Percentiles rank a stretch among this genome's conserved stretches.
Conservation (phyloP, 2,888 invertebrate genomes). For the Cyclophora albipunctata region DNA sequence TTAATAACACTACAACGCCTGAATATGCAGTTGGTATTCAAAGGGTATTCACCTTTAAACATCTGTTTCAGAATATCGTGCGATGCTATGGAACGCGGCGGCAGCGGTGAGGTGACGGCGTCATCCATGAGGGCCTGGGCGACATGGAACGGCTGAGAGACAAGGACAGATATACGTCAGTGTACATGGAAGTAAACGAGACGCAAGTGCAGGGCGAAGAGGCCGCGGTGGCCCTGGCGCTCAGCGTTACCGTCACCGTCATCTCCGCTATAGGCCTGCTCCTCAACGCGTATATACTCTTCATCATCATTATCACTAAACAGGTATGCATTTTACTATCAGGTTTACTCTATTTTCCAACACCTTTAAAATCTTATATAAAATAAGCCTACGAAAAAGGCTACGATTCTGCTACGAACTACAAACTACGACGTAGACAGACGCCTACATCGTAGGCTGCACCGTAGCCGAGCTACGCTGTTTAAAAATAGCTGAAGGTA, state of each 20-base stretch:
- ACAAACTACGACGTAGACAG: too few relatives aligned
- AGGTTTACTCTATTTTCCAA: too few relatives aligned
- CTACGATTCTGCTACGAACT: constrained; percentile 3
- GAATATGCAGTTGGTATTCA: too few relatives aligned
- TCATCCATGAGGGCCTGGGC: constrained; percentile 25
- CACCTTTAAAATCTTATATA: too few relatives aligned
- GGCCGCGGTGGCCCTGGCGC: constrained; percentile 79
- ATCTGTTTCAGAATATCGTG: constrained; percentile 4
- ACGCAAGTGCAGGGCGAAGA: constrained; percentile 59
- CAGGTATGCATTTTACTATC: constrained; percentile 63
- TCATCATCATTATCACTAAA: constrained; percentile 82
- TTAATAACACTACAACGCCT: too few relatives aligned
- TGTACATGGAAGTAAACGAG: constrained; percentile 53
- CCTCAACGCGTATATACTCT: constrained; percentile 83
- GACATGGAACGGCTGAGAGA: constrained; percentile 41
- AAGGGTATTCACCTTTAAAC: too few relatives aligned
- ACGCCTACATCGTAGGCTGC: too few relatives aligned
- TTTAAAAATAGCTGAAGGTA: too few relatives aligned
- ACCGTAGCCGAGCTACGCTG: too few relatives aligned
- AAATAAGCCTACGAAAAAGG: constrained; percentile 3
- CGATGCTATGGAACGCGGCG: constrained; percentile 65
- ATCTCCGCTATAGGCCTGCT: constrained; percentile 82
- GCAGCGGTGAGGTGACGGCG: constrained; percentile 61
- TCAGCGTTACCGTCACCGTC: constrained; percentile 80
- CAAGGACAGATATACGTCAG: constrained; percentile 33